phyloP scores from a whole-genome alignment of 2,888 invertebrate species.

The Micoletzkya japonica region DNA sequence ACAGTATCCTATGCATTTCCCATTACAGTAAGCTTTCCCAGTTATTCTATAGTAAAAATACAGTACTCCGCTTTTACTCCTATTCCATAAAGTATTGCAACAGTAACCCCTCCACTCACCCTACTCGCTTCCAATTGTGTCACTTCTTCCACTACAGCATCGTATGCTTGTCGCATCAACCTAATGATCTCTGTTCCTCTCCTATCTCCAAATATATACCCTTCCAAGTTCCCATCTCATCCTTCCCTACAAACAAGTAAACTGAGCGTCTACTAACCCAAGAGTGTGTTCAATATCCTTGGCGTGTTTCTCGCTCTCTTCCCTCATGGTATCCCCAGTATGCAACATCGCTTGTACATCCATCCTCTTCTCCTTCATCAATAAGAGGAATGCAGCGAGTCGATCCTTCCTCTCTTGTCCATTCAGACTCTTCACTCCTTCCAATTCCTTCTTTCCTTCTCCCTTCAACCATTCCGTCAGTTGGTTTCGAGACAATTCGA shows the following conservation, averaged over 20 bases:
- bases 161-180: conserved; percentile 6
- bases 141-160: background rate
- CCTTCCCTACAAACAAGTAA: background rate
- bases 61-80: conserved; percentile 7
- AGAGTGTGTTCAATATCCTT: conserved; percentile 31
- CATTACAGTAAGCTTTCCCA: too few species aligned
- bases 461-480: background rate
- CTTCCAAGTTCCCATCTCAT: background rate
- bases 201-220: background rate
- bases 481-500: conserved; percentile 14
- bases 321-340: conserved; percentile 26
- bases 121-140: background rate
- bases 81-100: background rate
- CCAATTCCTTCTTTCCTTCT: background rate
- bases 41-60: conserved; percentile 17
- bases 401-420: background rate
- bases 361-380: conserved; percentile 36
- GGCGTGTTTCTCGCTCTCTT: conserved; percentile 33
- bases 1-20: too few species aligned
- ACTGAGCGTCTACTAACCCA: background rate
- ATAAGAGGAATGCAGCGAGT: conserved; percentile 3
- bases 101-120: background rate
- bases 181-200: background rate
- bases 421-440: background rate
- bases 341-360: conserved; percentile 37